Percentiles rank a stretch among this genome's conserved stretches.
These are phyloP conservation scores for Pangasius larnaudii DNA, from an alignment of 2,797 vertebrate genomes.

Conservation along the genomic window DNA sequence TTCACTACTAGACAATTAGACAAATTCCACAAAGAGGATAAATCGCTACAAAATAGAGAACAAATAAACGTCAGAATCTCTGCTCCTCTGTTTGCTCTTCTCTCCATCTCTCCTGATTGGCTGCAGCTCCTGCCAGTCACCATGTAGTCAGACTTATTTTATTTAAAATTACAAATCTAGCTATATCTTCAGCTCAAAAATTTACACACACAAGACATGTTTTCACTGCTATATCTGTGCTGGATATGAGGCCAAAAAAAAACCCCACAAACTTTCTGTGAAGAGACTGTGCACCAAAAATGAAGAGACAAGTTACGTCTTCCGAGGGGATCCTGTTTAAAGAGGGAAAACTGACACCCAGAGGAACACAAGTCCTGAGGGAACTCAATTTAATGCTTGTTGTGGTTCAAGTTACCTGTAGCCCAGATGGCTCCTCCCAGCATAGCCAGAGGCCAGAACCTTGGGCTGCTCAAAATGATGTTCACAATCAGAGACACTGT, in stretches of 20 bases:
- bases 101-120: background rate
- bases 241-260: background rate
- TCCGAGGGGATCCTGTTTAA: background rate
- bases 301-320: background rate
- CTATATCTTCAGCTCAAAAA: background rate
- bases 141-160: background rate
- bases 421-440: constrained; percentile 84
- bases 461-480: constrained; percentile 76
- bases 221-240: background rate
- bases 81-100: background rate
- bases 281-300: background rate
- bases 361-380: background rate
- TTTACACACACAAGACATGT: background rate
- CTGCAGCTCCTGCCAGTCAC: background rate
- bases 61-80: background rate
- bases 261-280: background rate
- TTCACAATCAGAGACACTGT: constrained; percentile 77
- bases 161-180: background rate
- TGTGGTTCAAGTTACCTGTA: constrained; percentile 71
- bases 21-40: background rate
- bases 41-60: background rate
- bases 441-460: constrained; percentile 86
- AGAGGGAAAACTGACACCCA: background rate
- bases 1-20: background rate
- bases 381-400: background rate